A percentile compares a stretch with the other conserved stretches of the same genome.
These are phyloP conservation scores for Coenonympha glycerion DNA, from an alignment of 2,888 invertebrate genomes.

Conservation along the genomic window DNA sequence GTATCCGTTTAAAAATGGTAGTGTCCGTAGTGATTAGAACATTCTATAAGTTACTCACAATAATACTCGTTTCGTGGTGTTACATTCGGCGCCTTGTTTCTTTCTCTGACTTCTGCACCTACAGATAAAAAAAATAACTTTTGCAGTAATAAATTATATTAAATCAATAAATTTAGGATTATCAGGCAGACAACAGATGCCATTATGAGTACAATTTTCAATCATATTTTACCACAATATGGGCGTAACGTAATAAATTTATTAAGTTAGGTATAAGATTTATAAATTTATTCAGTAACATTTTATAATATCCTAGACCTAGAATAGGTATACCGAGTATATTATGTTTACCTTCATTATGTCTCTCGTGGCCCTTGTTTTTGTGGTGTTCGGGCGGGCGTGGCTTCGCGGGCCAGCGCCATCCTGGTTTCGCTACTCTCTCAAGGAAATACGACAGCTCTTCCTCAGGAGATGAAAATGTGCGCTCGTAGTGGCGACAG, in stretches of 20 bases:
- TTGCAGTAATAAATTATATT: too few relatives aligned
- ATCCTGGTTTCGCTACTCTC: conserved; percentile 85
- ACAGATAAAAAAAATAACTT: not conserved
- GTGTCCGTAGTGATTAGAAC: too few relatives aligned
- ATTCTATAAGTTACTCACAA: conserved; percentile 73
- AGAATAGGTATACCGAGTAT: too few relatives aligned
- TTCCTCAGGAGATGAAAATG: conserved; percentile 83
- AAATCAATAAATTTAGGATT: too few relatives aligned
- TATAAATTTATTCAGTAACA: too few relatives aligned
- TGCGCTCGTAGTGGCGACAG: conserved; percentile 81
- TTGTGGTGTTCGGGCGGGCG: conserved; percentile 81
- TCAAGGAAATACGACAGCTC: conserved; percentile 86
- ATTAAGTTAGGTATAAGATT: too few relatives aligned
- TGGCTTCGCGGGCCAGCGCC: conserved; percentile 87
- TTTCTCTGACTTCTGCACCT: conserved; percentile 60
- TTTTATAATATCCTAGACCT: too few relatives aligned
- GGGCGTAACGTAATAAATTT: too few relatives aligned
- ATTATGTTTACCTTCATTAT: conserved; percentile 51
- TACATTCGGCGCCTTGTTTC: conserved; percentile 57
- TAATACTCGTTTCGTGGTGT: conserved; percentile 69
- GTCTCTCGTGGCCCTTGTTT: conserved; percentile 63
- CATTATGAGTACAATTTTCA: too few relatives aligned
- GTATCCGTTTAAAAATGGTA: too few relatives aligned
- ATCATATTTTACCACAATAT: too few relatives aligned
- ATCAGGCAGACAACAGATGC: too few relatives aligned